phyloP scores from a whole-genome alignment of 2,113 vertebrate species.

The Pogona vitticeps region DNA sequence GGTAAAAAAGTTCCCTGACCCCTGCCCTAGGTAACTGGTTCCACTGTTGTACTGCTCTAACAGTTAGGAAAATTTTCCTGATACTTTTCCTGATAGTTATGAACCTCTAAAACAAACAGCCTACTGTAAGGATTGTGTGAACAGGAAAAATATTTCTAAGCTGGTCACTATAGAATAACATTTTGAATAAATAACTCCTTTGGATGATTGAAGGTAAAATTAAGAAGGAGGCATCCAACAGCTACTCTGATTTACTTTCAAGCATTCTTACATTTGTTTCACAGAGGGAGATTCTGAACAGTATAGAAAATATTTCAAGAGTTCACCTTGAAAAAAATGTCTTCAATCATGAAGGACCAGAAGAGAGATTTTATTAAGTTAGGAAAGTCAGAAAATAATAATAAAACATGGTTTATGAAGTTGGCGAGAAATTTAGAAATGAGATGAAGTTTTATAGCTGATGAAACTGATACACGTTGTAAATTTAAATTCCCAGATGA shows the following conservation, averaged over 20 bases:
- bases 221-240: neutral
- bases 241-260: constrained; percentile 30
- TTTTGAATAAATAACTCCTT: neutral
- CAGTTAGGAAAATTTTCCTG: no score
- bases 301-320: constrained; percentile 38
- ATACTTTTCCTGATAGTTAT: no score
- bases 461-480: constrained; percentile 59
- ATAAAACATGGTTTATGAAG: constrained; percentile 78
- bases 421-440: constrained; percentile 69
- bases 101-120: no score
- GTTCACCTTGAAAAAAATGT: constrained; percentile 67
- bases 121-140: no score
- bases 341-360: constrained; percentile 56
- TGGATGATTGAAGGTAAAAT: neutral
- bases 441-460: constrained; percentile 67
- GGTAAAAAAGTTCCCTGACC: no score
- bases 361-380: constrained; percentile 72
- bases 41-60: no score
- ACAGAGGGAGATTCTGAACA: constrained; percentile 35
- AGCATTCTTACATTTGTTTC: neutral
- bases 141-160: neutral
- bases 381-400: constrained; percentile 70
- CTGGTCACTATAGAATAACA: neutral
- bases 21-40: no score
- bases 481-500: constrained; percentile 67